A percentile compares a stretch with the other conserved stretches of the same genome.
Conservation (phyloP, 1,140 invertebrate species). For the Caerostris darwini region DNA sequence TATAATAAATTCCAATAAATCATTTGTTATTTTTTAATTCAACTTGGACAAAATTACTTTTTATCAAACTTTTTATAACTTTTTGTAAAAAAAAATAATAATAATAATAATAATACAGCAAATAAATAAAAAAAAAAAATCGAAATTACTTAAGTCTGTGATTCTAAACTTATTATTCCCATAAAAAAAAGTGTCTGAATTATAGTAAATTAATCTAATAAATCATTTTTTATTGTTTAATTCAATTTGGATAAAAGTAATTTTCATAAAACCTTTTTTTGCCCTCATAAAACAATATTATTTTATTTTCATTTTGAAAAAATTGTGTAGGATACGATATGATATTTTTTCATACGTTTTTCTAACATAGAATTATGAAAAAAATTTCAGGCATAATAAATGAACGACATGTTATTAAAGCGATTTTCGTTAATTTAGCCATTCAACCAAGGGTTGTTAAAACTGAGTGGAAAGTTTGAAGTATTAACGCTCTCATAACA, state of each 20-base stretch:
- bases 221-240: neutral
- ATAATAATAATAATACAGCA: too few relatives aligned
- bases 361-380: neutral
- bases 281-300: neutral
- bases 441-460: slow-evolving; percentile 65
- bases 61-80: too few relatives aligned
- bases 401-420: slow-evolving; percentile 49
- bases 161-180: too few relatives aligned
- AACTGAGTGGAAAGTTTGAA: slow-evolving; percentile 59
- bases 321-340: neutral
- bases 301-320: too few relatives aligned
- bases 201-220: slow-evolving; percentile 17
- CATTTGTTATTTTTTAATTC: too few relatives aligned
- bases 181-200: too few relatives aligned
- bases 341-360: slow-evolving; percentile 37
- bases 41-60: too few relatives aligned
- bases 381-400: slow-evolving; percentile 25
- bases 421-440: slow-evolving; percentile 70
- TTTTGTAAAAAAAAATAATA: too few relatives aligned
- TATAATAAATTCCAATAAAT: too few relatives aligned
- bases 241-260: neutral
- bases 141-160: too few relatives aligned
- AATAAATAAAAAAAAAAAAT: too few relatives aligned
- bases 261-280: neutral
- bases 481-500: neutral